A percentile compares a stretch with the other conserved stretches of the same genome.
Conservation (phyloP, 2,888 invertebrate species). For the Acleris holmiana region DNA sequence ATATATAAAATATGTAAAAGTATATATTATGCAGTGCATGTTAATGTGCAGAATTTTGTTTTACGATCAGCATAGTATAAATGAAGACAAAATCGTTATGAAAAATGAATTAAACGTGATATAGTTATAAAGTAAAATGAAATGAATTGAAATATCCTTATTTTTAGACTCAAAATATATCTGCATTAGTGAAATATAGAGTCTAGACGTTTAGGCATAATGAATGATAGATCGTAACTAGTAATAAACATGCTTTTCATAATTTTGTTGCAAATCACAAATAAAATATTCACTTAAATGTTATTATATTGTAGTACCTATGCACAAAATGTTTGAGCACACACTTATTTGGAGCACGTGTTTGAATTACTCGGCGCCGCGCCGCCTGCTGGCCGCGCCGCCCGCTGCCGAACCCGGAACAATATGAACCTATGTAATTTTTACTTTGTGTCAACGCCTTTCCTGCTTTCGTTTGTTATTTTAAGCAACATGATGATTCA, state of each 20-base stretch:
- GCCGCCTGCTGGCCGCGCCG: too few relatives aligned
- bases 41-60: constrained; percentile 42
- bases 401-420: too few relatives aligned
- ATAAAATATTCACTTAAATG: constrained; percentile 21
- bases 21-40: too few relatives aligned
- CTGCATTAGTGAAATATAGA: constrained; percentile 53
- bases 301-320: constrained; percentile 19
- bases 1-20: too few relatives aligned
- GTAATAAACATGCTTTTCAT: constrained; percentile 48
- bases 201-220: constrained; percentile 29
- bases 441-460: too few relatives aligned
- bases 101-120: constrained; percentile 54
- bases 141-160: constrained; percentile 62
- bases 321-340: constrained; percentile 36
- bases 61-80: constrained; percentile 41
- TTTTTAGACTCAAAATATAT: constrained; percentile 73
- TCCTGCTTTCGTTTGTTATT: too few relatives aligned
- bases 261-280: constrained; percentile 53
- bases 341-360: constrained; percentile 32
- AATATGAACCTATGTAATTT: too few relatives aligned
- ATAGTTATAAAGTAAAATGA: constrained; percentile 53
- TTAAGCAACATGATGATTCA: too few relatives aligned
- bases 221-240: constrained; percentile 17
- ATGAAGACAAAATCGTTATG: constrained; percentile 51
- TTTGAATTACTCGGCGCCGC: not conserved